Evolutionary conservation across 2,888 invertebrate species (phyloP).

Genomic region (Fragum fragum): DNA sequence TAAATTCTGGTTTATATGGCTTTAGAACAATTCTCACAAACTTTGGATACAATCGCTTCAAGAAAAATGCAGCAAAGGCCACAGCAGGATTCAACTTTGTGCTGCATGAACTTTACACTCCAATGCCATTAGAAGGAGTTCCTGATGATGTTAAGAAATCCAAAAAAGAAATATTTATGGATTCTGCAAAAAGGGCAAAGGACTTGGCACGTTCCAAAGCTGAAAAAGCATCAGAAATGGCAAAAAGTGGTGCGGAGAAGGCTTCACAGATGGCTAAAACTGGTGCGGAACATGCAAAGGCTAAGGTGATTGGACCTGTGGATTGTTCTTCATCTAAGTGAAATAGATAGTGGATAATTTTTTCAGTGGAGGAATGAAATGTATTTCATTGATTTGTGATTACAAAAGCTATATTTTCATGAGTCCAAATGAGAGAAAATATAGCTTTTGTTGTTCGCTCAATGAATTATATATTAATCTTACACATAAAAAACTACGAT

Average conservation of each 20-base stretch:
- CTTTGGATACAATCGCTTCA: conserved; percentile 96
- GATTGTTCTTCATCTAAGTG: conserved; percentile 10
- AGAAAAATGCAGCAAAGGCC: conserved; percentile 94
- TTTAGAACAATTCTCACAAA: conserved; percentile 94
- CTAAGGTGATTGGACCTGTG: conserved; percentile 28
- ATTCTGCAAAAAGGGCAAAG: conserved; percentile 93
- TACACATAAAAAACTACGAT: too few species aligned
- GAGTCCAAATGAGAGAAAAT: too few species aligned
- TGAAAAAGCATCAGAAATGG: conserved; percentile 92
- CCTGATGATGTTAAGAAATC: conserved; percentile 52
- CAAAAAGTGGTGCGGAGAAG: conserved; percentile 87
- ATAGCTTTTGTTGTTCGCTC: too few species aligned
- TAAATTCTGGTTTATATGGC: conserved; percentile 95
- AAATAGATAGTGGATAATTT: too few species aligned
- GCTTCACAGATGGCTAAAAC: conserved; percentile 19
- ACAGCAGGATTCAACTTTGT: conserved; percentile 95
- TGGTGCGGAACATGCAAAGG: conserved; percentile 19
- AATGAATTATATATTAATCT: too few species aligned
- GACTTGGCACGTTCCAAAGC: conserved; percentile 90
- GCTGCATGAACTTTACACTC: conserved; percentile 87
- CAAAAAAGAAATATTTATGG: conserved; percentile 90
- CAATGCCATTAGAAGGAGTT: conserved; percentile 35
- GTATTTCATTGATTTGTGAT: too few species aligned
- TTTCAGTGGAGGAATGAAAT: too few species aligned
- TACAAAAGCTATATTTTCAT: too few species aligned